Percentiles rank a stretch among this genome's conserved stretches.
phyloP scores from a whole-genome alignment of 1,140 invertebrate genomes.

The Hirudo medicinalis region DNA sequence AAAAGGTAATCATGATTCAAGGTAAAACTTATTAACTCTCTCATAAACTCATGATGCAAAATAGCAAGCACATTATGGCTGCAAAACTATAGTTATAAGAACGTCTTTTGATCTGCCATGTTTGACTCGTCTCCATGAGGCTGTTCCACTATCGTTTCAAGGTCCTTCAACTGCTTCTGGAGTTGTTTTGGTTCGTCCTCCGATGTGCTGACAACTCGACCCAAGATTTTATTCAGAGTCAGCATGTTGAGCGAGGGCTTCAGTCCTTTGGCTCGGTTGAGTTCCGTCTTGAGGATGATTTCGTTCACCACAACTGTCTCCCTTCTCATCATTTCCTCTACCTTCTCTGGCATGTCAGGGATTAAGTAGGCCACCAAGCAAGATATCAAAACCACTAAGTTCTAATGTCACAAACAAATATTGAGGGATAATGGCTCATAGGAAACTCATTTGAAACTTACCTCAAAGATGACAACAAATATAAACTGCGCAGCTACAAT shows the following conservation, averaged over 20 bases:
- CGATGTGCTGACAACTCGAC: no score
- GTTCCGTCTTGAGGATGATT: conserved; percentile 68
- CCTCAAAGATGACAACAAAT: conserved; percentile 86
- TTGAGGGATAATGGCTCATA: no score
- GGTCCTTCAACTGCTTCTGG: no score
- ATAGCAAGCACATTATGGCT: no score
- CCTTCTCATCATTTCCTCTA: conserved; percentile 65
- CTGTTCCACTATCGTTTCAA: no score
- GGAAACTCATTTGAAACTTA: conserved; percentile 36
- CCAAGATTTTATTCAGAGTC: neutral
- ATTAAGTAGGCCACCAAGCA: conserved; percentile 85
- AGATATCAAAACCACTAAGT: conserved; percentile 77
- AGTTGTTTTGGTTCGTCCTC: no score
- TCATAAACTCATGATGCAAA: no score
- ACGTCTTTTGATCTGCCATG: no score
- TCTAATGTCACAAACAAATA: conserved; percentile 48
- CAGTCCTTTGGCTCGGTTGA: conserved; percentile 36
- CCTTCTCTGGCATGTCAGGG: conserved; percentile 70
- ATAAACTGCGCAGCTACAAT: conserved; percentile 78
- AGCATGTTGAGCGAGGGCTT: neutral
- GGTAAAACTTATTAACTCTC: no score
- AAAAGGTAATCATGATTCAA: no score
- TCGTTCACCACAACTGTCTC: conserved; percentile 73
- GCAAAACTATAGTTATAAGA: no score
- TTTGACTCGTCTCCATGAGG: no score